phyloP scores from a whole-genome alignment of 1,140 invertebrate species.

The Wasmannia auropunctata region DNA sequence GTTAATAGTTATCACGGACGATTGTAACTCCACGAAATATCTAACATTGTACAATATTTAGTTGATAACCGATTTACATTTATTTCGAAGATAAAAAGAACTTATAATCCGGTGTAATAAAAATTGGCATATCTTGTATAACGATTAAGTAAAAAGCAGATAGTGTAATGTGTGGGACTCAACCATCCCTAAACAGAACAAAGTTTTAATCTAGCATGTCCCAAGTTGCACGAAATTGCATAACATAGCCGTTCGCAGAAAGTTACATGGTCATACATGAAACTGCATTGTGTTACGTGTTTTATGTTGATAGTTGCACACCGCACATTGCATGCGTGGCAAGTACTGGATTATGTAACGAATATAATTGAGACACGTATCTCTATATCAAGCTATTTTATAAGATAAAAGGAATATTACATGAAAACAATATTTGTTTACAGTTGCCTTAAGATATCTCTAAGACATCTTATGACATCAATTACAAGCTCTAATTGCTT shows the following conservation, averaged over 20 bases:
- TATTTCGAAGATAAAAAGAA: not conserved
- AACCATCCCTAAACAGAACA: slow-evolving; percentile 10
- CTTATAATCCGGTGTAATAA: no score
- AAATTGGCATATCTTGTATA: no score
- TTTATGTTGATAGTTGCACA: slow-evolving; percentile 46
- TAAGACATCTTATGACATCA: no score
- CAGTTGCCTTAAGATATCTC: no score
- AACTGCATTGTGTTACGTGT: slow-evolving; percentile 37
- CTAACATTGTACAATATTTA: not conserved
- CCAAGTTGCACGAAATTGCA: slow-evolving; percentile 45
- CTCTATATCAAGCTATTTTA: not conserved
- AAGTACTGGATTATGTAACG: slow-evolving; percentile 20
- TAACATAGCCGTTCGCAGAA: slow-evolving; percentile 17
- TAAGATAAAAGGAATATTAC: not conserved
- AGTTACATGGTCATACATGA: slow-evolving; percentile 38
- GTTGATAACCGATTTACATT: not conserved
- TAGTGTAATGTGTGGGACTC: not conserved
- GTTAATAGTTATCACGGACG: not conserved
- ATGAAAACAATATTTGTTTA: not conserved
- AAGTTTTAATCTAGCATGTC: slow-evolving; percentile 32
- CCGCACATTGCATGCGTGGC: slow-evolving; percentile 13
- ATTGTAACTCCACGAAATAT: not conserved
- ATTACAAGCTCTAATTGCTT: no score
- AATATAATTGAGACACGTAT: slow-evolving; percentile 6
- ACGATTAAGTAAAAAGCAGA: slow-evolving; percentile 6